These are phyloP conservation scores for Prietella phreatophila DNA, from an alignment of 2,113 vertebrate species.

Conservation along the genomic window DNA sequence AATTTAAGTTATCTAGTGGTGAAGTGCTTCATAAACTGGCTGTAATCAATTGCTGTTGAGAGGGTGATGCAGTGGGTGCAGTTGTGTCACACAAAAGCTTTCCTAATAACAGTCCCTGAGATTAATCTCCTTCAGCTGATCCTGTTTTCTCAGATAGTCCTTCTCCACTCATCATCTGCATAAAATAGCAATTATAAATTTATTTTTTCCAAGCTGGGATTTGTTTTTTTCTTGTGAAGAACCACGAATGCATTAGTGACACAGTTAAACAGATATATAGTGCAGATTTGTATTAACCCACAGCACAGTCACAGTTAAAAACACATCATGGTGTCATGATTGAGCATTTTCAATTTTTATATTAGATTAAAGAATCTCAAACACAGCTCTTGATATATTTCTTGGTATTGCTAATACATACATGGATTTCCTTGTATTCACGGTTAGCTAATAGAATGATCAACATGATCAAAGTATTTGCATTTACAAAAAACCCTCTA, in stretches of 20 bases:
- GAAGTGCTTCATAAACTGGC: constrained; percentile 5
- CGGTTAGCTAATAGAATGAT: constrained; percentile 45
- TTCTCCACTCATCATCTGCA: background rate
- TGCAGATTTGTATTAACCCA: constrained; percentile 32
- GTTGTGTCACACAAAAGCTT: background rate
- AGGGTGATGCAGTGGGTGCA: constrained; percentile 2
- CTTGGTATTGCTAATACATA: constrained; percentile 45
- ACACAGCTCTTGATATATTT: constrained; percentile 37
- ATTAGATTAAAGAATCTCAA: constrained; percentile 38
- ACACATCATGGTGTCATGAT: constrained; percentile 29
- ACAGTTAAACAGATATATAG: constrained; percentile 10
- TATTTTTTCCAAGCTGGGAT: background rate
- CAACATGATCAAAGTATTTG: constrained; percentile 54
- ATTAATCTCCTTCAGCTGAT: constrained; percentile 13
- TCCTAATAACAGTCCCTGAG: constrained; percentile 1
- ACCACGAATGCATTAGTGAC: constrained; percentile 5
- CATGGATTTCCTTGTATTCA: constrained; percentile 31
- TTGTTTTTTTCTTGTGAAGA: background rate
- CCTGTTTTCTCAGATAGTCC: constrained; percentile 16
- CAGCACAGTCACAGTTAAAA: constrained; percentile 25
- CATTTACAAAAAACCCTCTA: constrained; percentile 29
- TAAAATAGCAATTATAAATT: constrained; percentile 1
- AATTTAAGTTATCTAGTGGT: constrained; percentile 25
- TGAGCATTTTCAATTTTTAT: constrained; percentile 17
- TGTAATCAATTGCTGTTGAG: constrained; percentile 11